phyloP scores from a whole-genome alignment of 1,140 invertebrate species.

The Atta texana region DNA sequence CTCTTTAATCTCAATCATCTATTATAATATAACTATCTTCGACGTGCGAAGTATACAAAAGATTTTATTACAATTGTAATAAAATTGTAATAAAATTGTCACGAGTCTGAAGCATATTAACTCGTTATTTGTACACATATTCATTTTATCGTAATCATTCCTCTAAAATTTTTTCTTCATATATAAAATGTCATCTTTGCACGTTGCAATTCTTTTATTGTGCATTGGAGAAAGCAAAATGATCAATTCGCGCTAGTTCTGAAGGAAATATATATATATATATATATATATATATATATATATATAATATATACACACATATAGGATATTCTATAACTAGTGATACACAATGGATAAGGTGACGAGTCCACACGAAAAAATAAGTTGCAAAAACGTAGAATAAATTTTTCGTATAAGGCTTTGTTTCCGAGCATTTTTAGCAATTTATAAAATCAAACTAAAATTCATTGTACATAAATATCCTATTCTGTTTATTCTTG shows the following conservation, averaged over 20 bases:
- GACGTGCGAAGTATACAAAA: neutral
- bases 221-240: slow-evolving; percentile 22
- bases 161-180: neutral
- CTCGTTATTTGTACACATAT: slow-evolving; percentile 5
- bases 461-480: too few relatives aligned
- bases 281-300: neutral
- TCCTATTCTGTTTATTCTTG: too few relatives aligned
- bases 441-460: too few relatives aligned
- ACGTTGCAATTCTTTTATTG: neutral
- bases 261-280: too few relatives aligned
- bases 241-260: neutral
- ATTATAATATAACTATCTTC: neutral
- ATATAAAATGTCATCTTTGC: neutral
- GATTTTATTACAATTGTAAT: neutral
- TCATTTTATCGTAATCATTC: neutral
- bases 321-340: neutral
- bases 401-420: too few relatives aligned
- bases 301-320: neutral
- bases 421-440: too few relatives aligned
- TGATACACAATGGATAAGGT: too few relatives aligned
- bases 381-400: too few relatives aligned
- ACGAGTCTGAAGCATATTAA: neutral
- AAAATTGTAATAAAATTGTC: too few relatives aligned
- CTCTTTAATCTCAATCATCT: neutral
- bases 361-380: too few relatives aligned